Evolutionary conservation across 92 coral and sea anemone genomes (phyloP), one percentile per base, ranked within the genome.

Genomic region (Epizoanthus illoricatus): DNA sequence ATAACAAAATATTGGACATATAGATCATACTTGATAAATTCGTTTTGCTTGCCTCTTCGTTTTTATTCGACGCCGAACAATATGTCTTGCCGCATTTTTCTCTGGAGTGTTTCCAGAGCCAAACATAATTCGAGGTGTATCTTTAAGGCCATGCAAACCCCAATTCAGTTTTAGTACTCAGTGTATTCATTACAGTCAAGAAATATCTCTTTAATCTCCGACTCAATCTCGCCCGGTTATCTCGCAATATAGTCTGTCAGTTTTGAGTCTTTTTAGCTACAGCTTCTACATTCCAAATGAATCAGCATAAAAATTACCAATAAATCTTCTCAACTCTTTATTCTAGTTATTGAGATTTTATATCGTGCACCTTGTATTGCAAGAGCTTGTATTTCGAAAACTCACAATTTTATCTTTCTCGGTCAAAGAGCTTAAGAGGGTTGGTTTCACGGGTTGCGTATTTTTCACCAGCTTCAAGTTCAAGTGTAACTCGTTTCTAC

Each of bases 131-230:
- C 7, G 23, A 2, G 19, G 62, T 73, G 21, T 19, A 72, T 23
- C 1, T 4, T 72, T 10, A 20, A 18, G 60, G 23, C 67, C 23
- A 24, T 63, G 57, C 16, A 45, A 78, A 78, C 65, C 56, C 33
- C 67, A 63, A 42, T 76, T 61, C 63, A 62, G 69, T 60, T 64
- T 63, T 42, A 45, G 54, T 19, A 41, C 61, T 78, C 52, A 62
- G 62, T 3, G 69, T 61, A 18, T 63, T 59, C 23, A 43, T 64
- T 78, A 58, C 12, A 58, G 52, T 64, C 82, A 64, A 63, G 61
- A 42, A 63, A 66, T 9, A 64, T 12, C 24, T 28, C 70, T 24
- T 21, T 73, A 73, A 73, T 73, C 82, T 61, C 43, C 56, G 13
- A 41, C 58, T 71, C 52, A 36, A 45, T 71, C 76, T 43, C 58